Evolutionary conservation across 2,797 vertebrate genomes (phyloP), one percentile per base, ranked within the genome.

Genomic region (Onychomys torridus): DNA sequence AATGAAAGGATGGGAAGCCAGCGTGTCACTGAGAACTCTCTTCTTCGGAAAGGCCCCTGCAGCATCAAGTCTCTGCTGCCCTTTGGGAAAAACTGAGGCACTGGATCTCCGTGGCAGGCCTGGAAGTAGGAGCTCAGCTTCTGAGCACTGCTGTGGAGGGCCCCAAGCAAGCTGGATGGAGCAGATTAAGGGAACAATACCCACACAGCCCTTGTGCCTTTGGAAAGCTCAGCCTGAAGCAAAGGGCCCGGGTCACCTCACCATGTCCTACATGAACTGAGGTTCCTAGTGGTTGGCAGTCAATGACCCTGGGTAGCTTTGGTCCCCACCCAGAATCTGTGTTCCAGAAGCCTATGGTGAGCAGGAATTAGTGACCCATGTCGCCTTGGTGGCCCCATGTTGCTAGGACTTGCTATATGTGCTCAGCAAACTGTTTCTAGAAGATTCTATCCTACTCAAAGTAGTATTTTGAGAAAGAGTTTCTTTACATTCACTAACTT

Each of bases 301-400:
- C 29, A 0, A 32, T 6, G 37, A 49, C 93, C 78, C 61, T 11
- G 19, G 43, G 79, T 86, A 89, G 81, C 43, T 71, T 81, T 27
- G 46, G 43, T 16, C 40, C 75, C 94, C 17, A 0, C 69, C 19
- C 0, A 23, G 67, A 85, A 25, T 82, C 75, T 69, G 32, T 93
- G 88, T 83, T 87, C 67, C 82, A 85, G 23, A 90, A 89, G 75
- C 82, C 95, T 95, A 86, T 93, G 96, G 95, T 87, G 90, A 96
- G 95, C 0, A 6, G 67, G 82, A 93, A 89, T 52, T 29, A 86
- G 65, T 77, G 95, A 43, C 89, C 85, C 34, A 8, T 77, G 75
- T 96, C n/a, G 1, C 86, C 95, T 89, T 84, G 12, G 90, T 86
- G 87, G 76, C 81, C 94, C 91, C 65, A 25, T 40, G 40, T 97